Evolutionary conservation across 2,888 invertebrate species (phyloP).

Genomic region (Noctua pronuba): DNA sequence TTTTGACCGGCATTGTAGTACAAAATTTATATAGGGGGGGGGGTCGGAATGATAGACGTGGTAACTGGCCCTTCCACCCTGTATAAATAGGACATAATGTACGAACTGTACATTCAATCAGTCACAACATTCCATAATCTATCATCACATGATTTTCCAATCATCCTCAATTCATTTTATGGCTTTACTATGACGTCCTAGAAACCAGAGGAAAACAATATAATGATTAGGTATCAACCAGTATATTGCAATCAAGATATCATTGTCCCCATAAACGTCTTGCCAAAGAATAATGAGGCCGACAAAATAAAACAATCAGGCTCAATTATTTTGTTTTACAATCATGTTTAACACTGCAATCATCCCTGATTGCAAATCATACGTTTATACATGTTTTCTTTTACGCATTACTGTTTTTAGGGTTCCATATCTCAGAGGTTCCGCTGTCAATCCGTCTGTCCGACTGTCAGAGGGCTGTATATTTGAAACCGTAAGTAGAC

Average conservation of each 20-base stretch:
- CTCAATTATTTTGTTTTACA: slow-evolving; percentile 49
- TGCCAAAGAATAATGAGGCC: slow-evolving; percentile 44
- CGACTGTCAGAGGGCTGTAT: not conserved
- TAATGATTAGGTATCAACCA: slow-evolving; percentile 22
- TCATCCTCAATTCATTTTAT: slow-evolving; percentile 36
- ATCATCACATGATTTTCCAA: slow-evolving; percentile 18
- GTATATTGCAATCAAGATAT: slow-evolving; percentile 7
- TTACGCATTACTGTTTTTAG: slow-evolving; percentile 29
- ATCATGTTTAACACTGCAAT: slow-evolving; percentile 47
- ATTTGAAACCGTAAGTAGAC: not conserved
- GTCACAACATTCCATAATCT: not conserved
- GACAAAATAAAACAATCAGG: slow-evolving; percentile 55
- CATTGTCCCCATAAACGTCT: slow-evolving; percentile 54
- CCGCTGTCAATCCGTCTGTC: not conserved
- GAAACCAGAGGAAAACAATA: slow-evolving; percentile 21
- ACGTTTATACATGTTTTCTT: slow-evolving; percentile 21
- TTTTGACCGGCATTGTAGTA: too few relatives aligned
- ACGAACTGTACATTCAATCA: slow-evolving; percentile 9
- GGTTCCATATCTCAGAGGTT: not conserved
- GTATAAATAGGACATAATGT: slow-evolving; percentile 1
- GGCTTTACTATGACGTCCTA: not conserved
- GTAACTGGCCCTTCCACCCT: too few relatives aligned
- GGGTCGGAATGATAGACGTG: too few relatives aligned
- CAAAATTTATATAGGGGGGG: too few relatives aligned
- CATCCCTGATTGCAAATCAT: slow-evolving; percentile 47